Evolutionary conservation across 30 jellyfish, hydroid and myxozoan species (phyloP).

Genomic region (Aurelia aurita): DNA sequence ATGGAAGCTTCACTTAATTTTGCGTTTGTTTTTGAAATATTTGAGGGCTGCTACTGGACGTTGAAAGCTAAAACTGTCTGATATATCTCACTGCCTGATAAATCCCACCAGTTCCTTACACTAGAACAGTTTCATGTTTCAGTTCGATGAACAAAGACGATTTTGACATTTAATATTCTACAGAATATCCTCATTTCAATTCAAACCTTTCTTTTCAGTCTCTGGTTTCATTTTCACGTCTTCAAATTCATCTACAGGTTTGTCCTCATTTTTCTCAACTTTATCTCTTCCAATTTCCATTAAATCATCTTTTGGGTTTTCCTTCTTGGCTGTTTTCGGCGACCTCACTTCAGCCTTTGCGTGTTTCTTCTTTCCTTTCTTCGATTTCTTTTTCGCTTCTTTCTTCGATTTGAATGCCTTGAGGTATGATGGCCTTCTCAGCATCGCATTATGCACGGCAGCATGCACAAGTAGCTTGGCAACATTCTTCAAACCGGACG

Average conservation of each 20-base stretch:
- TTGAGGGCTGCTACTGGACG: no score
- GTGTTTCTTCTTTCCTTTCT: slow-evolving; percentile 33
- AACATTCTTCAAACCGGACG: slow-evolving; percentile 32
- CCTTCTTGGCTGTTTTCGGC: slow-evolving; percentile 2
- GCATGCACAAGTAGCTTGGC: slow-evolving; percentile 50
- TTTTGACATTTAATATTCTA: no score
- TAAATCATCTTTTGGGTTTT: slow-evolving; percentile 10
- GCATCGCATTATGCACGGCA: slow-evolving; percentile 57
- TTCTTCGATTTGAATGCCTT: slow-evolving; percentile 4
- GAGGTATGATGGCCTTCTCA: slow-evolving; percentile 11
- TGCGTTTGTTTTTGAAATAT: no score
- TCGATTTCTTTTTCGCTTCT: slow-evolving; percentile 16
- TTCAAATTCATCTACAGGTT: not conserved
- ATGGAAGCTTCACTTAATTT: no score
- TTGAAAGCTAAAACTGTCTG: no score
- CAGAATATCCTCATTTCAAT: no score
- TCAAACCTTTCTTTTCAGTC: not conserved
- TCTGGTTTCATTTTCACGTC: slow-evolving; percentile 2
- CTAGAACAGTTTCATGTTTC: no score
- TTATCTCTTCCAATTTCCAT: slow-evolving; percentile 48
- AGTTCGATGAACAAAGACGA: no score
- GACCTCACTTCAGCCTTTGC: not conserved
- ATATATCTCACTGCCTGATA: no score
- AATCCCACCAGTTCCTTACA: no score
- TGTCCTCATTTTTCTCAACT: not conserved